Base-by-base conservation (phyloP, 2,888 invertebrate species). In the Blomia tropicalis region DNA sequence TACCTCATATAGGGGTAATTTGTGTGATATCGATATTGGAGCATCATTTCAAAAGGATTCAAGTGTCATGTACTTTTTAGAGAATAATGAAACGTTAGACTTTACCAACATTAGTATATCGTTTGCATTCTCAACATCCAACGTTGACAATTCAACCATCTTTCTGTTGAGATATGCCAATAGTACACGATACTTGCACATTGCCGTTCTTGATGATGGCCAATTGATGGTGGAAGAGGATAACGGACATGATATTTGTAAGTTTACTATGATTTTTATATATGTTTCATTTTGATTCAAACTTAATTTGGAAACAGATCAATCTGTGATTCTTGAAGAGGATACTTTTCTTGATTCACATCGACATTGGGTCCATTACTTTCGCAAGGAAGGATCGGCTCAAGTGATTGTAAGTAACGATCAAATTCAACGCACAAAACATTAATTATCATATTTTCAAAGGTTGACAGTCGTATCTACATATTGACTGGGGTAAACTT, bases 1-100 rank as follows among this genome's bases (percentile, higher is more conserved):
- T 65, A 90, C 90, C 0, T 90, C 89, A 63, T 91, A 89, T 72
- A 84, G 86, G 68, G 90, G 90, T 17, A 87, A 88, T 69, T 82
- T 83, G 70, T 90, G 90, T 71, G 83, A 83, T 68, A 87, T 87
- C 68, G 79, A 90, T 72, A 87, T 87, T 71, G 90, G 87, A 0
- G 89, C 88, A 0, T 86, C 86, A 70, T 90, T 90, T 68, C 17
- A 31, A 56, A 89, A 89, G 0, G 86, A 87, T 71, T 87, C 88
- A 22, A 83, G 84, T 65, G 73, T 90, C 1, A 65, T 65, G 17
- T 67, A 69, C 61, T 58, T 59, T 25, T 66, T 69, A 53, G 60
- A 66, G 29, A 80, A 82, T 59, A 83, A 88, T 1, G 75, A 65
- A 4, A 62, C 64, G 7, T 25, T 60, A 11, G 65, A 56, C 29